phyloP scores from a whole-genome alignment of 2,113 vertebrate genomes.

The Colinus virginianus region DNA sequence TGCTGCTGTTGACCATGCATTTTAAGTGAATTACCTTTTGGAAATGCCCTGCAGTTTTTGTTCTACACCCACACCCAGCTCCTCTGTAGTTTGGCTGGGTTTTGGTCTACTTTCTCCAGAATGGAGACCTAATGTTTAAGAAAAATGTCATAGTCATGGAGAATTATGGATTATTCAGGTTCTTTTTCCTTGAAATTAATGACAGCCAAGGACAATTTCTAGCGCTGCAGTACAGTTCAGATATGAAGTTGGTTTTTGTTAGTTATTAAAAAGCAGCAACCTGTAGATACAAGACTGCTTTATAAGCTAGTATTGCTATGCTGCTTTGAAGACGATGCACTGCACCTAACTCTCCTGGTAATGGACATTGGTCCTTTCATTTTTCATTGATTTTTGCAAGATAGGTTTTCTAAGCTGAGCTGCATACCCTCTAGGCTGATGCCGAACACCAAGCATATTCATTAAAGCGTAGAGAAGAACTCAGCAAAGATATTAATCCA shows the following conservation, averaged over 20 bases:
- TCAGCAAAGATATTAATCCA: neutral
- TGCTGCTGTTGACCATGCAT: neutral
- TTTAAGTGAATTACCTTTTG: neutral
- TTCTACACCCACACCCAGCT: fast-evolving
- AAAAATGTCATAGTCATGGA: neutral
- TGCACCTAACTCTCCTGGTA: neutral
- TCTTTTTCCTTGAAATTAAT: neutral
- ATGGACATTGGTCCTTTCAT: neutral
- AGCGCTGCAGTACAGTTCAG: neutral
- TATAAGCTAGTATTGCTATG: fast-evolving
- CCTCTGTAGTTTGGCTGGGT: fast-evolving
- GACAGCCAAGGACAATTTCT: neutral
- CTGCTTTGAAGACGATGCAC: neutral
- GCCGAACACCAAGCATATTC: neutral
- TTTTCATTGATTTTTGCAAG: neutral
- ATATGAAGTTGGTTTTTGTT: neutral
- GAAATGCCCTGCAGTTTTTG: neutral
- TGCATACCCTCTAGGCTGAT: neutral
- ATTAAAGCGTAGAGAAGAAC: neutral
- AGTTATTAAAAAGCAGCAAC: neutral
- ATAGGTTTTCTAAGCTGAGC: neutral
- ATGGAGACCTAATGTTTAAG: neutral
- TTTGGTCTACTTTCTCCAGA: neutral
- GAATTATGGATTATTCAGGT: neutral
- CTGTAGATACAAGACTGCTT: neutral